Base-by-base conservation (phyloP, 2,113 vertebrate genomes). In the Cyprinus carpio region DNA sequence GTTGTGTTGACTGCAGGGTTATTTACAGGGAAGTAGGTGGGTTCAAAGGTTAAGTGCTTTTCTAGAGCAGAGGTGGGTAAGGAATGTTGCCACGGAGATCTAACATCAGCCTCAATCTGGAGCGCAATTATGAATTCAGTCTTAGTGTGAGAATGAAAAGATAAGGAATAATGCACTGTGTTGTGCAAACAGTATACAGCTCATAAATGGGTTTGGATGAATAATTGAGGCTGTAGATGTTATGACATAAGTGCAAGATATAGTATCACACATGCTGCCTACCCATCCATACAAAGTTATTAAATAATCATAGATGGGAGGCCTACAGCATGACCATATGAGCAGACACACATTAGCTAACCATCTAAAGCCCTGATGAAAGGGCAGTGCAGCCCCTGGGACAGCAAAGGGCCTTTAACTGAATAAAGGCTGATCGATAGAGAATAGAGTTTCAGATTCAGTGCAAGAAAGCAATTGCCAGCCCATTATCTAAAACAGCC, bases 391-490 rank as follows among this genome's bases (percentile, higher is more conserved):
- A 65, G 54, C 89, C 91, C 81, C 54, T 84, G 89, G 89, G 75
- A 49, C 85, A 87, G 84, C 89, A 89, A 89, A 89, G 87, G 87
- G 88, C 82, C 89, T 89, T 90, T 90, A 85, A 92, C 82, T 87
- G 82, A 85, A 85, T 90, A 86, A 64, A 90, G 87, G 81, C 91
- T 34, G 62, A 88, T 77, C 82, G 29, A 86, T 82, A 82, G 16
- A 51, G 54, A 34, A 82, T 69, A 49, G 25, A 56, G 81, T 83
- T 83, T 74, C 81, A 83, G 29, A 58, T 83, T 54, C 29, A 83
- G 31, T 18, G 51, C 81, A 56, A 56, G 65, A 72, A 72, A 82
- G 65, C 65, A n/a, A 69, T 54, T 71, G 46, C 29, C 31, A 54
- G 51, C 29, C 46, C 49, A 91, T 87, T 62, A 88, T 90, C 88